Evolutionary conservation across 2,113 vertebrate species (phyloP).

Genomic region (Bambusicola thoracicus): DNA sequence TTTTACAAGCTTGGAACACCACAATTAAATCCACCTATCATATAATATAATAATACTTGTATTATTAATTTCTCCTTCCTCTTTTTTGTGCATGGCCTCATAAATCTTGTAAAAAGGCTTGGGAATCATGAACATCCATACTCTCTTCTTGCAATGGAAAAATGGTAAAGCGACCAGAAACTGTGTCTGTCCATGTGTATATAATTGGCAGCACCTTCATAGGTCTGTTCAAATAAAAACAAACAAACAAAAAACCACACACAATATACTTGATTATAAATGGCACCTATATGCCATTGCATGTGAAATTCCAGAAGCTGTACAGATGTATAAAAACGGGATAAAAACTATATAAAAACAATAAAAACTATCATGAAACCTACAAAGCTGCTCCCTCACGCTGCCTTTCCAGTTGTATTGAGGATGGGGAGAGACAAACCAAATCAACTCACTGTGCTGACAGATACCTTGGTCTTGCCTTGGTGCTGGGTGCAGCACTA

Average conservation of each 20-base stretch:
- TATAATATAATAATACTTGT: background rate
- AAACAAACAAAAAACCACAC: background rate
- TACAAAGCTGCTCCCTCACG: background rate
- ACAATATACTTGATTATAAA: background rate
- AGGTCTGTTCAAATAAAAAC: background rate
- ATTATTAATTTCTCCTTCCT: background rate
- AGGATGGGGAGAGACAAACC: background rate
- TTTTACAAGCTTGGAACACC: background rate
- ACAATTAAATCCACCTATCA: background rate
- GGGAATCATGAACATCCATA: background rate
- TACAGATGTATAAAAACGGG: background rate
- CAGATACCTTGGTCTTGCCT: background rate
- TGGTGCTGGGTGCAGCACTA: background rate
- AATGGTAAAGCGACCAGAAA: background rate
- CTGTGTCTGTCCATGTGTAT: background rate
- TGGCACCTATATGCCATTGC: background rate
- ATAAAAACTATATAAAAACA: background rate
- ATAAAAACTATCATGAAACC: background rate
- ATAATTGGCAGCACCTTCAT: background rate
- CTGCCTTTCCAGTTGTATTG: background rate
- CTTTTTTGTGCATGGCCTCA: background rate
- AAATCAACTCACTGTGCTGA: background rate
- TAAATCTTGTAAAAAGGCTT: constrained; percentile 10
- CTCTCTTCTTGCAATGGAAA: background rate
- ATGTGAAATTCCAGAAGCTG: background rate